Evolutionary conservation across 1,140 invertebrate species (phyloP).

Genomic region (Theocolax elegans): DNA sequence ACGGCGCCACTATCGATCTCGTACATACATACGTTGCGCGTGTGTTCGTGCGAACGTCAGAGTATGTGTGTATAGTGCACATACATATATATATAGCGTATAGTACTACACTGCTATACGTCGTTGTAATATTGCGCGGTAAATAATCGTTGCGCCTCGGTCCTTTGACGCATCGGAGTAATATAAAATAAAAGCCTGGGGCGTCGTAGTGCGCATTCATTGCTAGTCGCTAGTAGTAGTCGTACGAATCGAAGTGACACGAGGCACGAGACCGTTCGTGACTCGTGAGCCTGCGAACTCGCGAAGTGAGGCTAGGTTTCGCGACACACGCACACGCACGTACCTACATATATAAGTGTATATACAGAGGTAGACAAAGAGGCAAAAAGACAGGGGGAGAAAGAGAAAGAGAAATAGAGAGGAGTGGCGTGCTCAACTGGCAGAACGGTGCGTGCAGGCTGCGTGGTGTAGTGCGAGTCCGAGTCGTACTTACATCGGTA

Average conservation of each 20-base stretch:
- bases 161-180: neutral
- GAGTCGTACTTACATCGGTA: too few relatives aligned
- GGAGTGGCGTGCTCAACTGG: too few relatives aligned
- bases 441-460: too few relatives aligned
- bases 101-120: too few relatives aligned
- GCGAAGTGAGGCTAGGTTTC: slow-evolving; percentile 31
- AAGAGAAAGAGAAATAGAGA: too few relatives aligned
- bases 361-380: too few relatives aligned
- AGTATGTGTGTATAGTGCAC: too few relatives aligned
- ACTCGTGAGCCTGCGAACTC: neutral
- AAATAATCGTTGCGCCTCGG: neutral
- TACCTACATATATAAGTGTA: too few relatives aligned
- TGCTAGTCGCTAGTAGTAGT: neutral
- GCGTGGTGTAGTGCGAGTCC: too few relatives aligned
- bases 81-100: too few relatives aligned
- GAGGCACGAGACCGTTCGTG: neutral
- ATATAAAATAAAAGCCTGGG: slow-evolving; percentile 4
- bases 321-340: neutral
- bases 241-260: neutral
- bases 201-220: slow-evolving; percentile 11
- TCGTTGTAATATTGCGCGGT: too few relatives aligned
- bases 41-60: neutral
- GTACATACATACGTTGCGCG: neutral
- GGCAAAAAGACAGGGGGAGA: too few relatives aligned
- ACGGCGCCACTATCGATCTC: slow-evolving; percentile 10